Evolutionary conservation across 2,113 vertebrate species (phyloP), one percentile per base, ranked within the genome.

Genomic region (Labeo rohita): DNA sequence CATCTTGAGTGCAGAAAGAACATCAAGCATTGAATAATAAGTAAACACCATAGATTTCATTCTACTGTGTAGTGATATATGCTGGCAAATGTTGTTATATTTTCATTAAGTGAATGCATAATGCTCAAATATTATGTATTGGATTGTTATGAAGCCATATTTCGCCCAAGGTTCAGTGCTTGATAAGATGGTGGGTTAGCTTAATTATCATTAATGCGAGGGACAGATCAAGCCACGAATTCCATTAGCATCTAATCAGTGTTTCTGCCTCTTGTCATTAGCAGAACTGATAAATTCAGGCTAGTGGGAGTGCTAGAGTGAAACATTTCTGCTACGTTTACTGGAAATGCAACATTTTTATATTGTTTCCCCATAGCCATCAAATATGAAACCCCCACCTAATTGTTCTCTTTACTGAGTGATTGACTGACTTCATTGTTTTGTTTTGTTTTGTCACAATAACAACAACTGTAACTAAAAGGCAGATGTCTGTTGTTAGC

Each of bases 201-300:
- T 85, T 87, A 82, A 88, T 88, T 90, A 85, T 59, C 73, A 85
- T 21, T 75, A 87, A 87, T 87, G 78, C 34, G 49, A 80, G 34
- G 65, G 49, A 79, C 77, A 49, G 73, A 83, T 63, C 59, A 83
- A 84, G 73, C 23, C 82, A 65, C 4, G 47, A 77, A 85, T 85
- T 13, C 15, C 47, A 88, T 88, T 88, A 87, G 70, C 59, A 85
- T 88, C 63, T 83, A 66, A 88, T 88, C 75, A 88, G 66, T 70
- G 72, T 65, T 49, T 10, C 23, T 63, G 78, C 74, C 76, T 73
- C 74, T 65, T 65, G 18, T 85, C 47, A 85, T 74, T 12, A 77
- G 70, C 47, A 83, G 54, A 80, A 34, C 50, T 84, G 76, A 82
- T 86, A 45, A 86, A 90, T 84, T 84, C 50, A 54, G 36, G 15